Conservation (phyloP, 2,888 invertebrate genomes). For the Phaonia tiefii region DNA sequence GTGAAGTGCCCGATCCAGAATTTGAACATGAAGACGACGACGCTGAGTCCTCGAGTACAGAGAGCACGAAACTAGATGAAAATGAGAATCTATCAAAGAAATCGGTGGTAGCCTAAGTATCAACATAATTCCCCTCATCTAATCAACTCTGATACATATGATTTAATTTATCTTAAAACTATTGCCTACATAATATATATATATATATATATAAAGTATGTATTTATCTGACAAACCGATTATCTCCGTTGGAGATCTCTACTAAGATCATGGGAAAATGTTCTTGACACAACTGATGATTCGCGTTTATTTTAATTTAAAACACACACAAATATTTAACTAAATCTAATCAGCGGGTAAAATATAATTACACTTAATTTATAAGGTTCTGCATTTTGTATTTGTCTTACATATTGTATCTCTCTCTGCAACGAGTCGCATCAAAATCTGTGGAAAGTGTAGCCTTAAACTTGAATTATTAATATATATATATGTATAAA, state of each 20-base stretch:
- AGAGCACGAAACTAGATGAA: conserved; percentile 77
- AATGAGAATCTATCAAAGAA: conserved; percentile 73
- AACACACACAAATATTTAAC: conserved; percentile 41
- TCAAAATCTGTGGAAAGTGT: no score
- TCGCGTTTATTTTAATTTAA: background rate
- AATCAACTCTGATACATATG: background rate
- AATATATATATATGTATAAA: no score
- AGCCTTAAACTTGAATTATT: no score
- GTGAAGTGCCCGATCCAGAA: conserved; percentile 78
- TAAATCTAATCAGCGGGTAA: conserved; percentile 57
- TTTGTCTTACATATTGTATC: background rate
- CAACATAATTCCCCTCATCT: conserved; percentile 65
- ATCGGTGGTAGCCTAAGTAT: conserved; percentile 54
- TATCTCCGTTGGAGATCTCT: no score
- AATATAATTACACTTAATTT: conserved; percentile 53
- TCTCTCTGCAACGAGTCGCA: no score
- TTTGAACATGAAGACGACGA: conserved; percentile 70
- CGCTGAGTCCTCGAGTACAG: conserved; percentile 77
- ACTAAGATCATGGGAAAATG: no score
- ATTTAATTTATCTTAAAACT: no score
- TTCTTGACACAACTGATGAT: no score
- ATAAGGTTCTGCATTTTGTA: conserved; percentile 38
- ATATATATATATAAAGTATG: no score
- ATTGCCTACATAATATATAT: no score
- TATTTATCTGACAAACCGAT: no score